Evolutionary conservation across 30 jellyfish, hydroid and myxozoan genomes (phyloP).

Genomic region (Turritopsis rubra): DNA sequence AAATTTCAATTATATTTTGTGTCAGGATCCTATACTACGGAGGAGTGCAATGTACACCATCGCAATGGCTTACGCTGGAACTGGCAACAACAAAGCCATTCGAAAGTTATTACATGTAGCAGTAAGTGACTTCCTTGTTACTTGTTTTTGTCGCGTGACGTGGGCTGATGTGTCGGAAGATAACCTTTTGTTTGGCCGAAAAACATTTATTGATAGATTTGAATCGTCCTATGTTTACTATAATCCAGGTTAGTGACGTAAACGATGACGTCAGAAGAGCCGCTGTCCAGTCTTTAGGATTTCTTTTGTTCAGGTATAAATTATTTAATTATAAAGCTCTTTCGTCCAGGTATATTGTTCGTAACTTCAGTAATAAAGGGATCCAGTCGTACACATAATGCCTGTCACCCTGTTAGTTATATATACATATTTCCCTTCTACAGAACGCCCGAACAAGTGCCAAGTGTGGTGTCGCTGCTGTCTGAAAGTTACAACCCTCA

Average conservation of each 20-base stretch:
- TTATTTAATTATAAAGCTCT: no score
- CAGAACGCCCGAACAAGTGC: conserved; percentile 99
- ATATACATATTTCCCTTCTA: no score
- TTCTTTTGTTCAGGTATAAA: conserved; percentile 83
- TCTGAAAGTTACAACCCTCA: conserved; percentile 93
- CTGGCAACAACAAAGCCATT: conserved; percentile 91
- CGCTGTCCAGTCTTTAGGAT: conserved; percentile 96
- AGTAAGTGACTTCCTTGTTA: conserved; percentile 29
- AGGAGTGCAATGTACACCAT: conserved; percentile 96
- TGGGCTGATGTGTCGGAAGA: neutral
- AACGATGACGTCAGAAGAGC: conserved; percentile 98
- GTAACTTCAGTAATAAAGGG: no score
- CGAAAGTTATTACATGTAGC: conserved; percentile 91
- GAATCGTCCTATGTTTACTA: no score
- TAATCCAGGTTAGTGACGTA: conserved; percentile 87
- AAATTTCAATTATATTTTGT: no score
- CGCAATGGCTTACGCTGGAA: conserved; percentile 99
- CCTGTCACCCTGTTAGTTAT: no score
- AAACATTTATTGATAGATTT: no score
- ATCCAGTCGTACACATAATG: no score
- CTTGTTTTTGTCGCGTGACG: neutral
- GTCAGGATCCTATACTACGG: conserved; percentile 88
- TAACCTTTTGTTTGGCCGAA: neutral
- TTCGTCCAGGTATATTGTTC: neutral
- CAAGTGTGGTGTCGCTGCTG: conserved; percentile 88